phyloP scores from a whole-genome alignment of 2,888 invertebrate species.

The Lasioglossum morio region DNA sequence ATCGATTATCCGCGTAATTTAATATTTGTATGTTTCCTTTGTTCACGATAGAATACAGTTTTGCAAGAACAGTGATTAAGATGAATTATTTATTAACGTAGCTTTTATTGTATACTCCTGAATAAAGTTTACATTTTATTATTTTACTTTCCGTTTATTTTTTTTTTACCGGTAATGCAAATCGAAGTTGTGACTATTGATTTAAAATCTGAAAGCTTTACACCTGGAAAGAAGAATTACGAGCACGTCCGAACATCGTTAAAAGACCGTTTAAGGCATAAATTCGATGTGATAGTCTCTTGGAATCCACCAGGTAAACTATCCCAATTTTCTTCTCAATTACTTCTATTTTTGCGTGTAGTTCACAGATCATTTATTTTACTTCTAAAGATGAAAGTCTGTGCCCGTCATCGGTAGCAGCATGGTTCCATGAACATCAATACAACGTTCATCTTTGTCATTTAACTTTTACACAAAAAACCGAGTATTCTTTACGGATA shows the following conservation, averaged over 20 bases:
- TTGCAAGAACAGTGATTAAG: slow-evolving; percentile 12
- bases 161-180: slow-evolving; percentile 60
- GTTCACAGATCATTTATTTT: slow-evolving; percentile 15
- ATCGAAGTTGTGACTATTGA: slow-evolving; percentile 85
- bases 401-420: slow-evolving; percentile 87
- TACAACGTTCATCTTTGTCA: slow-evolving; percentile 84
- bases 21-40: slow-evolving; percentile 17
- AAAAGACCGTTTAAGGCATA: slow-evolving; percentile 79
- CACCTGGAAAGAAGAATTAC: slow-evolving; percentile 85
- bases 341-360: slow-evolving; percentile 15
- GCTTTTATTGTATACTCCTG: slow-evolving; percentile 3
- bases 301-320: slow-evolving; percentile 86
- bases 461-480: slow-evolving; percentile 81
- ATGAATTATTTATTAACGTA: slow-evolving; percentile 29
- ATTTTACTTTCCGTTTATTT: slow-evolving; percentile 40
- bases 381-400: slow-evolving; percentile 80
- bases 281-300: slow-evolving; percentile 84
- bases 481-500: slow-evolving; percentile 82
- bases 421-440: slow-evolving; percentile 85
- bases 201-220: slow-evolving; percentile 84
- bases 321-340: slow-evolving; percentile 10
- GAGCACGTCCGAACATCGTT: slow-evolving; percentile 83
- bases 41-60: slow-evolving; percentile 13
- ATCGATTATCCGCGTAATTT: neutral
- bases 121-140: slow-evolving; percentile 22